Percentiles rank a stretch among this genome's conserved stretches.
Evolutionary conservation across 2,888 invertebrate genomes (phyloP).

Genomic region (Ceraclea dissimilis): DNA sequence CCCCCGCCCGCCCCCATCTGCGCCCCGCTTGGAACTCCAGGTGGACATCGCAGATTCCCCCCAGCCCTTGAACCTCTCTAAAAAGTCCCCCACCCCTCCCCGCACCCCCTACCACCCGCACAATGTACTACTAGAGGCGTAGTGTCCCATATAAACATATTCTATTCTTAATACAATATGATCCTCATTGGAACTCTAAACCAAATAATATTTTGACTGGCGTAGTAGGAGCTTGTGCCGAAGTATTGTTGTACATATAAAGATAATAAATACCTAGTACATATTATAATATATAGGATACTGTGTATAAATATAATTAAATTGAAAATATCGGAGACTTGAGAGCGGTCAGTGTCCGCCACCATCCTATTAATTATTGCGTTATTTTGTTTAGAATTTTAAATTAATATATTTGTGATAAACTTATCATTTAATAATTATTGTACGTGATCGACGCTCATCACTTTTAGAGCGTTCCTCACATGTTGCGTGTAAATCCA

Average conservation of each 20-base stretch:
- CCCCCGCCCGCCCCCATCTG: conserved; percentile 37
- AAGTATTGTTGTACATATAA: conserved; percentile 21
- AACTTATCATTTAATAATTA: conserved; percentile 24
- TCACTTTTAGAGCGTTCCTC: too few species aligned
- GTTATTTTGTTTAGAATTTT: conserved; percentile 25
- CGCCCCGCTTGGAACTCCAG: conserved; percentile 65
- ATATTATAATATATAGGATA: background rate
- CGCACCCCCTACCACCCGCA: conserved; percentile 48
- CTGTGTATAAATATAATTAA: background rate
- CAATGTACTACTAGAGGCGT: conserved; percentile 58
- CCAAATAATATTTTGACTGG: conserved; percentile 22
- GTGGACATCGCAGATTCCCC: conserved; percentile 75
- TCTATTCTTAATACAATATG: background rate
- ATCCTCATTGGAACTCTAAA: conserved; percentile 16
- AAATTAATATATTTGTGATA: conserved; percentile 26
- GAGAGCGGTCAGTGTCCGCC: conserved; percentile 19
- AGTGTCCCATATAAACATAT: conserved; percentile 44
- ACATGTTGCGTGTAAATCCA: too few species aligned
- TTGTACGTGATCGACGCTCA: too few species aligned
- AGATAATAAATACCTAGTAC: conserved; percentile 1
- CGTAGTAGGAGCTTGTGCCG: conserved; percentile 13
- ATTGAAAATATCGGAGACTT: conserved; percentile 8
- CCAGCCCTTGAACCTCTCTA: conserved; percentile 83
- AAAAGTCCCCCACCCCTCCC: conserved; percentile 72
- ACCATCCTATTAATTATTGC: conserved; percentile 25